phyloP scores from a whole-genome alignment of 1,140 invertebrate genomes.

The Radopholus similis region DNA sequence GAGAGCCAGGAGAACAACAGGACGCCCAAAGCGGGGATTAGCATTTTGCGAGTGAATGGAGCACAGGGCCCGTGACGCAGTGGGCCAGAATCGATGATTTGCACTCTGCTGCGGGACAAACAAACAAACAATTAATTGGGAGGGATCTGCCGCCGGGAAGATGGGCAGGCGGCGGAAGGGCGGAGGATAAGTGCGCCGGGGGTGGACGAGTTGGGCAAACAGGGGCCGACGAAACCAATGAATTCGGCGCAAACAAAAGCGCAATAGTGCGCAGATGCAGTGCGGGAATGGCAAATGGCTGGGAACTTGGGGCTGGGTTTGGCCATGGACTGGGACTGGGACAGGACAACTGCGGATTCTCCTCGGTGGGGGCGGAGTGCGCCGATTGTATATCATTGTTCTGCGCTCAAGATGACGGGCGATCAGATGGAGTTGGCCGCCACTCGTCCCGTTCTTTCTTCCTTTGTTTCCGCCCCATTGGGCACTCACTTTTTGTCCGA shows the following conservation, averaged over 20 bases:
- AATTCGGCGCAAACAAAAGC: not conserved
- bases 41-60: not conserved
- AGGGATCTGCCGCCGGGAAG: not conserved
- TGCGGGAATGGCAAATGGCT: not conserved
- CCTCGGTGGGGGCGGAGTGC: too few species aligned
- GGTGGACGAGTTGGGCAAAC: not conserved
- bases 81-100: not conserved
- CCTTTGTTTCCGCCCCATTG: too few species aligned
- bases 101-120: not conserved
- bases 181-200: not conserved
- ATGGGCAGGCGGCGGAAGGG: not conserved
- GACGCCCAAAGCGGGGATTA: too few species aligned
- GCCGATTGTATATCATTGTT: too few species aligned
- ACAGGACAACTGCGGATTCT: too few species aligned
- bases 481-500: too few species aligned
- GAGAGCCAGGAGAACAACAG: too few species aligned
- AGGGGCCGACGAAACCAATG: too few species aligned
- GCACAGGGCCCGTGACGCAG: not conserved
- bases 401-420: too few species aligned
- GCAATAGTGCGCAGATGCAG: not conserved
- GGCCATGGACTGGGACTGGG: too few species aligned
- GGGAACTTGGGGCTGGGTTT: not conserved
- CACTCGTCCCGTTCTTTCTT: too few species aligned
- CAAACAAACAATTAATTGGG: slow-evolving; percentile 11
- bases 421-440: too few species aligned